Percentiles rank a stretch among this genome's conserved stretches.
Evolutionary conservation across 1,140 invertebrate species (phyloP).

Genomic region (Scaptomyza montana): DNA sequence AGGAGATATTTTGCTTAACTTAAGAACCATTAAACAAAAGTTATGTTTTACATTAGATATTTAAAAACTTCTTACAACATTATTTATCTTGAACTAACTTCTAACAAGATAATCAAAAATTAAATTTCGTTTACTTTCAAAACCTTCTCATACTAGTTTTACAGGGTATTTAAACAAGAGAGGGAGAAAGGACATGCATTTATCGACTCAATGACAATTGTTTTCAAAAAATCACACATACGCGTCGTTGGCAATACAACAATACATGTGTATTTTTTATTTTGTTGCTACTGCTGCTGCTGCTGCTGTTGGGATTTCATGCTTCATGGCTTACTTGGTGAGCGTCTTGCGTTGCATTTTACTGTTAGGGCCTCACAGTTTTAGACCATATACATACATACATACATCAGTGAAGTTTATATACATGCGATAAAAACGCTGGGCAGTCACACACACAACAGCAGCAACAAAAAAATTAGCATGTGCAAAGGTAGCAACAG

Average conservation of each 20-base stretch:
- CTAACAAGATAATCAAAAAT: no score
- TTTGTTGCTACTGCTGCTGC: constrained; percentile 17
- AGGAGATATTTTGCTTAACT: no score
- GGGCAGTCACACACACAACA: constrained; percentile 29
- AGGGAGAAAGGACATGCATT: constrained; percentile 11
- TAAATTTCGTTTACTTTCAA: no score
- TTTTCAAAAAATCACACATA: constrained; percentile 50
- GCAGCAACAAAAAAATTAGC: constrained; percentile 66
- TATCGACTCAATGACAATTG: constrained; percentile 56
- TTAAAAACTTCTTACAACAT: no score
- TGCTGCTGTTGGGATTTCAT: constrained; percentile 55
- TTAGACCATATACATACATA: constrained; percentile 9
- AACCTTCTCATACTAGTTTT: neutral
- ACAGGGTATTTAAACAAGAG: neutral
- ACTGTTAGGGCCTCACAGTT: constrained; percentile 66
- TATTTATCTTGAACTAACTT: no score
- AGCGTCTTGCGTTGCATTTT: constrained; percentile 54
- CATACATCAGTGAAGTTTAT: constrained; percentile 6
- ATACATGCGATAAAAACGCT: constrained; percentile 24
- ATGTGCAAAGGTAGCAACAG: constrained; percentile 59
- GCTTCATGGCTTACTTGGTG: constrained; percentile 73
- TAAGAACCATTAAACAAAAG: no score
- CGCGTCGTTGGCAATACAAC: constrained; percentile 15
- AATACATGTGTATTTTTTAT: constrained; percentile 6
- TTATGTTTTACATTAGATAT: no score